A percentile compares a stretch with the other conserved stretches of the same genome.
Evolutionary conservation across 2,113 vertebrate species (phyloP).

Genomic region (Percopsis transmontana): DNA sequence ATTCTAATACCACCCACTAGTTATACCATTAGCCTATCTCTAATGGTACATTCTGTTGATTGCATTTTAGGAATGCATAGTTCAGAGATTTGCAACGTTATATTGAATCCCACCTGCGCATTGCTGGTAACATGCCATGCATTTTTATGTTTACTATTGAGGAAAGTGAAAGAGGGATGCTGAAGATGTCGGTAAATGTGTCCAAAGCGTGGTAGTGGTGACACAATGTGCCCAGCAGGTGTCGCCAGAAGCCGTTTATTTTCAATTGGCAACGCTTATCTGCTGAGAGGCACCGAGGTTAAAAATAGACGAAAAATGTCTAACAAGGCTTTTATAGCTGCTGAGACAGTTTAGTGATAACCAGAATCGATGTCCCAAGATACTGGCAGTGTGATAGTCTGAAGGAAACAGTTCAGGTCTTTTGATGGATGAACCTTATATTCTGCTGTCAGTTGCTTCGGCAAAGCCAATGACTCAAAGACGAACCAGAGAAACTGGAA

Average conservation of each 20-base stretch:
- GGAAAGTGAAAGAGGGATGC: neutral
- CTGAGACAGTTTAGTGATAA: neutral
- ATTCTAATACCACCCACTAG: neutral
- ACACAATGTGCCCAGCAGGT: slow-evolving; percentile 39
- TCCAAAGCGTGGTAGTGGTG: neutral
- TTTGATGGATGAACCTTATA: slow-evolving; percentile 6
- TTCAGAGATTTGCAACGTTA: too few relatives aligned
- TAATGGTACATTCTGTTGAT: too few relatives aligned
- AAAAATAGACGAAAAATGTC: slow-evolving; percentile 1
- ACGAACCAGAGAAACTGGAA: neutral
- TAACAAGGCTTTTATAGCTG: neutral
- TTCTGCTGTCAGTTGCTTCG: neutral
- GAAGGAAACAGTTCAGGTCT: neutral
- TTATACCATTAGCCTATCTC: too few relatives aligned
- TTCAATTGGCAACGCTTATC: neutral
- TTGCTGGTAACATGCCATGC: too few relatives aligned
- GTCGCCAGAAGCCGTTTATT: slow-evolving; percentile 41
- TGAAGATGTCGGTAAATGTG: neutral
- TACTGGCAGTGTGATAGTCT: neutral
- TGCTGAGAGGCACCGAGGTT: neutral
- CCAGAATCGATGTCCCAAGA: neutral
- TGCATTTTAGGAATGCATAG: too few relatives aligned
- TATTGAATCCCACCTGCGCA: too few relatives aligned
- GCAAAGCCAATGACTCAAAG: neutral
- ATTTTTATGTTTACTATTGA: neutral